Conservation (phyloP, 2,888 invertebrate species). For the Oligia latruncula region DNA sequence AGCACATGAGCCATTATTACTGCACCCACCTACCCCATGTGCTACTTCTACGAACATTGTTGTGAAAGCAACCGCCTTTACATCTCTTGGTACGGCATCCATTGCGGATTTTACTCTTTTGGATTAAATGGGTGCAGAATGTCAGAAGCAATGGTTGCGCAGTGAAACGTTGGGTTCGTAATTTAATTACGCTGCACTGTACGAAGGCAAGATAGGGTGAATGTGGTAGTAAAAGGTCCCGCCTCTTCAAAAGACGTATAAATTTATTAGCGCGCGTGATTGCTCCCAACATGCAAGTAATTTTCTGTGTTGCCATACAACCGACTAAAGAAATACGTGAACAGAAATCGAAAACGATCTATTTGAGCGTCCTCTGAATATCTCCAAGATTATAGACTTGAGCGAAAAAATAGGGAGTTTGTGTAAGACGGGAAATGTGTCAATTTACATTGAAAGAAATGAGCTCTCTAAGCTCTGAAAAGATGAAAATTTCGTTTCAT, state of each 20-base stretch:
- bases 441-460: conserved; percentile 46
- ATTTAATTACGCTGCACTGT: conserved; percentile 26
- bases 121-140: background rate
- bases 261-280: conserved; percentile 64
- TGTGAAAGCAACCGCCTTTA: conserved; percentile 1
- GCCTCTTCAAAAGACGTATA: conserved; percentile 61
- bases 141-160: conserved; percentile 39
- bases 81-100: conserved; percentile 16
- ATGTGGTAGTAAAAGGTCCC: conserved; percentile 57
- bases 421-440: conserved; percentile 31
- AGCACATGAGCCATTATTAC: conserved; percentile 56
- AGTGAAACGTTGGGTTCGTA: background rate
- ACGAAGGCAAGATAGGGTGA: conserved; percentile 45
- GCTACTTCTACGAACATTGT: conserved; percentile 20
- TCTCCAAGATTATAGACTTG: conserved; percentile 53
- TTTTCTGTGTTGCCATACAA: conserved; percentile 59
- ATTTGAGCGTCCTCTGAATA: conserved; percentile 48
- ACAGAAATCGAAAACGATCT: conserved; percentile 52
- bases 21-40: conserved; percentile 42
- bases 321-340: conserved; percentile 58
- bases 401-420: conserved; percentile 21
- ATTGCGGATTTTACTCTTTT: conserved; percentile 21
- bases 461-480: conserved; percentile 25
- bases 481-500: conserved; percentile 25
- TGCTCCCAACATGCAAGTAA: conserved; percentile 58